Evolutionary conservation across 2,113 vertebrate species (phyloP).

Genomic region (Alouatta palliata): DNA sequence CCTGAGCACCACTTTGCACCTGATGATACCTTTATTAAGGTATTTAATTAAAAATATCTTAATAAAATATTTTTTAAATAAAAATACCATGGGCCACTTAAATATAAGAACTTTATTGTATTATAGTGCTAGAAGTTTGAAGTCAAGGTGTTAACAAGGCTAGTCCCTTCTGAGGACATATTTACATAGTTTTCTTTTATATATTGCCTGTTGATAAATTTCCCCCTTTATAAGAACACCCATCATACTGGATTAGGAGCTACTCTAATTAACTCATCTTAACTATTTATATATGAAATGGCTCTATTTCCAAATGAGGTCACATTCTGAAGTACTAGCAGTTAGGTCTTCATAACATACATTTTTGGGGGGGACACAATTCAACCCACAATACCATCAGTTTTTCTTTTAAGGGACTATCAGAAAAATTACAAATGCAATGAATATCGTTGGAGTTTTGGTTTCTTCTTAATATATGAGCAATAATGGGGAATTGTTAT

Average conservation of each 20-base stretch:
- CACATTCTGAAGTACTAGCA: background rate
- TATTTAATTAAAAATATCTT: too few relatives aligned
- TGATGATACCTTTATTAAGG: too few relatives aligned
- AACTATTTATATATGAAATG: background rate
- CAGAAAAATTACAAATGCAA: background rate
- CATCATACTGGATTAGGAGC: background rate
- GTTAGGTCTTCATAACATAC: background rate
- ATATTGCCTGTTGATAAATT: background rate
- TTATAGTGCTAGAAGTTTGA: background rate
- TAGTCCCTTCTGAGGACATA: background rate
- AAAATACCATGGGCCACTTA: too few relatives aligned
- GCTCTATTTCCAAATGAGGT: background rate
- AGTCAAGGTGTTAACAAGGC: background rate
- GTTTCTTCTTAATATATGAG: background rate
- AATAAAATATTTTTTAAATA: too few relatives aligned
- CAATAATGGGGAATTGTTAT: background rate
- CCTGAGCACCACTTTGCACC: too few relatives aligned
- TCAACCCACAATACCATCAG: background rate
- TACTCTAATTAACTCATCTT: background rate
- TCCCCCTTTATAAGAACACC: background rate
- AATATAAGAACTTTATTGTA: background rate
- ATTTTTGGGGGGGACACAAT: rapidly evolving
- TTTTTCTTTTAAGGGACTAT: background rate
- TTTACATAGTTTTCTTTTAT: background rate
- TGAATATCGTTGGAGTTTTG: background rate